phyloP scores from a whole-genome alignment of 1,140 invertebrate genomes.

The Philopotamus ludificatus region DNA sequence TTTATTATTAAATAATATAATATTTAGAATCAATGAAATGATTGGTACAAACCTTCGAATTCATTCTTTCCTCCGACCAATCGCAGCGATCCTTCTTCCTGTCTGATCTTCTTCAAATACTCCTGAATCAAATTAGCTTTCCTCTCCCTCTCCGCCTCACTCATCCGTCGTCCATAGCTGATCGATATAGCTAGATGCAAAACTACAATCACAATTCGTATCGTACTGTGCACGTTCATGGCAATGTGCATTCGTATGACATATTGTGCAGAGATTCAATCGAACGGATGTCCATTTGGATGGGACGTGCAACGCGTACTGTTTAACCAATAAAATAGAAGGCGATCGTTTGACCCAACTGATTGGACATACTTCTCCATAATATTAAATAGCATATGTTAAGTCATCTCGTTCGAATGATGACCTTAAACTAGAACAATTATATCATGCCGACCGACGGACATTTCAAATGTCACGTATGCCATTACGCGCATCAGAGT shows the following conservation, averaged over 20 bases:
- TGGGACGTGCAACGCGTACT: too few species aligned
- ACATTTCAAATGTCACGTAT: too few species aligned
- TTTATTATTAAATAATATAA: too few species aligned
- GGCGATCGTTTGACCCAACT: constrained; percentile 23
- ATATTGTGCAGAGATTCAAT: too few species aligned
- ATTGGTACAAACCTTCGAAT: constrained; percentile 62
- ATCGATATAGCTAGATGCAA: not conserved
- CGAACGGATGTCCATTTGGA: too few species aligned
- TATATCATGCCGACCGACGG: too few species aligned
- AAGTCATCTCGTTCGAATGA: not conserved
- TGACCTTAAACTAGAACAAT: constrained; percentile 11
- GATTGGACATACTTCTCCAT: too few species aligned
- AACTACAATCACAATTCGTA: not conserved
- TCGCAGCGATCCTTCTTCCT: constrained; percentile 65
- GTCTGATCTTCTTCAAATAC: constrained; percentile 60
- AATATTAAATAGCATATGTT: too few species aligned
- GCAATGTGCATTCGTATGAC: not conserved
- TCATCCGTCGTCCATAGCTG: too few species aligned
- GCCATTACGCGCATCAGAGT: too few species aligned
- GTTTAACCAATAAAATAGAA: too few species aligned
- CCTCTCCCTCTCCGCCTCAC: constrained; percentile 43
- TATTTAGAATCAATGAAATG: too few species aligned
- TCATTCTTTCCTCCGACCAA: constrained; percentile 63
- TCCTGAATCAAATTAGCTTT: constrained; percentile 54
- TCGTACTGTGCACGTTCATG: not conserved